Evolutionary conservation across 1,140 invertebrate genomes (phyloP).

Genomic region (Heliothis subflexa): DNA sequence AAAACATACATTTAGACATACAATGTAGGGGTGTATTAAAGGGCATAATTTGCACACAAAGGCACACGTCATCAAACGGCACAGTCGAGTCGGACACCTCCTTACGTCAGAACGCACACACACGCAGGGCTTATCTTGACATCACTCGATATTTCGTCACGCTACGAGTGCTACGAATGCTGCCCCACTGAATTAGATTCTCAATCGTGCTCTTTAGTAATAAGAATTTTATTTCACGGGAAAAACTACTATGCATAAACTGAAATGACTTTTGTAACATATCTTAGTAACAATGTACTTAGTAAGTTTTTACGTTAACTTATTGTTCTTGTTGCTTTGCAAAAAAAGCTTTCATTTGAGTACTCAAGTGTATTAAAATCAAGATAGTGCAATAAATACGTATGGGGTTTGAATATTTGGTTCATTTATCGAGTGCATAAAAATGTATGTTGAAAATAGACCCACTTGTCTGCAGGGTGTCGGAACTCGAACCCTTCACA

Average conservation of each 20-base stretch:
- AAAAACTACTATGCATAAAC: neutral
- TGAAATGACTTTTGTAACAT: neutral
- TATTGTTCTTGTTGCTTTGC: too few relatives aligned
- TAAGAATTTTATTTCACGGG: conserved; percentile 20
- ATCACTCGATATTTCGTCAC: conserved; percentile 48
- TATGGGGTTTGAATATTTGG: too few relatives aligned
- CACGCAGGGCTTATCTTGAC: conserved; percentile 42
- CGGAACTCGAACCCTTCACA: conserved; percentile 61
- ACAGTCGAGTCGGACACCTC: conserved; percentile 60
- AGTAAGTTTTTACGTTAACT: too few relatives aligned
- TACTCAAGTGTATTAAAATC: too few relatives aligned
- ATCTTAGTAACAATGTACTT: too few relatives aligned
- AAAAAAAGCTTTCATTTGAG: too few relatives aligned
- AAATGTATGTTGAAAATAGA: conserved; percentile 31
- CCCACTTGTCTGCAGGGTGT: conserved; percentile 53
- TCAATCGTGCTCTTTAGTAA: conserved; percentile 7
- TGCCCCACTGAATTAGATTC: conserved; percentile 6
- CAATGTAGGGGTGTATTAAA: conserved; percentile 29
- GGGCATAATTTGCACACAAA: conserved; percentile 55
- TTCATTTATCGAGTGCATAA: neutral
- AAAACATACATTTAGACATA: neutral
- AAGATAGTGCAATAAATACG: too few relatives aligned
- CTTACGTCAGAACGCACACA: conserved; percentile 55
- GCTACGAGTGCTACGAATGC: conserved; percentile 1
- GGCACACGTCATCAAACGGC: conserved; percentile 54